These are phyloP conservation scores for Diarsia mendica DNA, from an alignment of 2,888 invertebrate genomes.

Conservation along the genomic window DNA sequence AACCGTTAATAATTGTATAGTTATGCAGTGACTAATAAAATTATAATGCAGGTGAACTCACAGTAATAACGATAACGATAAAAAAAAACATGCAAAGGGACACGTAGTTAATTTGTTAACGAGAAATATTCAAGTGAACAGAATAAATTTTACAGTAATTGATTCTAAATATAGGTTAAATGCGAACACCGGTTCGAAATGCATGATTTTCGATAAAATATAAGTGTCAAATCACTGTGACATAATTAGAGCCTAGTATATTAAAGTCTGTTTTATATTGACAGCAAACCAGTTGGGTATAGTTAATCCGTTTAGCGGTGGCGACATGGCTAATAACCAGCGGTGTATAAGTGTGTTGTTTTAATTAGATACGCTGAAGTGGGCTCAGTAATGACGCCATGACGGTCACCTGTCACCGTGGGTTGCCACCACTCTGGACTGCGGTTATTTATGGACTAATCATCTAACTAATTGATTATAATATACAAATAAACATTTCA, in stretches of 20 bases:
- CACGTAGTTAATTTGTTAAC: constrained; percentile 42
- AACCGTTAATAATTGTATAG: constrained; percentile 13
- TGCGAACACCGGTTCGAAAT: constrained; percentile 46
- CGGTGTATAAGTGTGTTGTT: constrained; percentile 47
- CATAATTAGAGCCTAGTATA: constrained; percentile 54
- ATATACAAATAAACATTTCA: constrained; percentile 50
- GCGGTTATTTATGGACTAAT: constrained; percentile 57
- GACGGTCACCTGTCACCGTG: constrained; percentile 61
- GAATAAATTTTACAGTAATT: constrained; percentile 47
- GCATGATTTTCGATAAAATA: constrained; percentile 49
- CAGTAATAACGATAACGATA: constrained; percentile 31
- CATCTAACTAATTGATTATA: constrained; percentile 56
- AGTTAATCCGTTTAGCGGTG: constrained; percentile 60
- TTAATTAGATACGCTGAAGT: constrained; percentile 61
- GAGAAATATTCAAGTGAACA: constrained; percentile 31
- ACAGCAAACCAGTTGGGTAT: constrained; percentile 56
- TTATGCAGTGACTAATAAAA: constrained; percentile 42
- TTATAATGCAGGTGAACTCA: constrained; percentile 35
- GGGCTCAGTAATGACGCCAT: constrained; percentile 55
- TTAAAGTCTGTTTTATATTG: constrained; percentile 55
- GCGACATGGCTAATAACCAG: constrained; percentile 47
- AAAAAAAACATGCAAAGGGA: constrained; percentile 37
- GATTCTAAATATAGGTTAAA: constrained; percentile 53
- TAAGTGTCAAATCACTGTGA: constrained; percentile 52
- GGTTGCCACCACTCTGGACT: constrained; percentile 15